Evolutionary conservation across 1,140 invertebrate species (phyloP).

Genomic region (Batillaria attramentaria): DNA sequence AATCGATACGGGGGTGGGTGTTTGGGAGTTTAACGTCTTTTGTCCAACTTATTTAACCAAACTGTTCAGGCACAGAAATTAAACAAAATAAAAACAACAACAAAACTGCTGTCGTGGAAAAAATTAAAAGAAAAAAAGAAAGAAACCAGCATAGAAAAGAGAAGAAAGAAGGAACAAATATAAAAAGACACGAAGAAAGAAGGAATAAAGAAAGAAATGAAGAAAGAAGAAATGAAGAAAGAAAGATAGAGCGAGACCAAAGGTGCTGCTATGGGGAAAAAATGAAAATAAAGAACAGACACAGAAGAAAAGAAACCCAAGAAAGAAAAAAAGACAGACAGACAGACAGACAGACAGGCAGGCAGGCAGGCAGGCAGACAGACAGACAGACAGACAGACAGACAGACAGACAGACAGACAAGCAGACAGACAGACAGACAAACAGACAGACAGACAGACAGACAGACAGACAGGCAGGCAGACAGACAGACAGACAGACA

Average conservation of each 20-base stretch:
- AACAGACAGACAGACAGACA: background rate
- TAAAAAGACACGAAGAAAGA: background rate
- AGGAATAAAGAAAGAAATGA: background rate
- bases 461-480: background rate
- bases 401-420: background rate
- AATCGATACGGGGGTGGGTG: too few species aligned
- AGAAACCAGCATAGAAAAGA: background rate
- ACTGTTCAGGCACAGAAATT: too few species aligned
- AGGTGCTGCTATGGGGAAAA: background rate
- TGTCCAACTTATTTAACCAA: too few species aligned
- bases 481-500: background rate
- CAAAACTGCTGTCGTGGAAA: background rate
- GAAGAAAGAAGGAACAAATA: background rate
- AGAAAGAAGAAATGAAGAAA: background rate
- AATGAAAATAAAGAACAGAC: background rate
- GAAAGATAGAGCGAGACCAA: background rate
- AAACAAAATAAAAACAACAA: too few species aligned
- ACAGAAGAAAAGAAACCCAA: background rate
- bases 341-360: background rate
- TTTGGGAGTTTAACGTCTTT: too few species aligned
- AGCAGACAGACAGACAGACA: background rate
- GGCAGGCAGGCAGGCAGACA: constrained; percentile 4
- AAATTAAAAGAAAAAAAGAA: background rate
- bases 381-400: background rate
- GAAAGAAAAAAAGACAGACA: background rate